Evolutionary conservation across 2,888 invertebrate genomes (phyloP).

Genomic region (Dynastes maya): DNA sequence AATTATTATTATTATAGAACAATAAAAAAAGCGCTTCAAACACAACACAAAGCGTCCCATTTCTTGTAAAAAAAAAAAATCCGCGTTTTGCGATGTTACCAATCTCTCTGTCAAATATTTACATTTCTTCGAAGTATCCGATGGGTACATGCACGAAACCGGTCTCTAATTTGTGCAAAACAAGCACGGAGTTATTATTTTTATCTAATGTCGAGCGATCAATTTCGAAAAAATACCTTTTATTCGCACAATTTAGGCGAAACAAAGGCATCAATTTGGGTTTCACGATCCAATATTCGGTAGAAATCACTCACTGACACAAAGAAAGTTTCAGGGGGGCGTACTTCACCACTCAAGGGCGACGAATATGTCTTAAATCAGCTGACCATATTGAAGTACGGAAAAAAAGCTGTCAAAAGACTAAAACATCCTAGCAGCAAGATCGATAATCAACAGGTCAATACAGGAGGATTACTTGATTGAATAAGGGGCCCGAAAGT

Average conservation of each 20-base stretch:
- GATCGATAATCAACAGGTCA: conserved; percentile 55
- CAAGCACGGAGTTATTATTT: too few species aligned
- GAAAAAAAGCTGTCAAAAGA: conserved; percentile 46
- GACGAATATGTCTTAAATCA: conserved; percentile 55
- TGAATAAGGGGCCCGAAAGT: conserved; percentile 50
- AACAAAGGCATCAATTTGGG: too few species aligned
- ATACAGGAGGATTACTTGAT: conserved; percentile 51
- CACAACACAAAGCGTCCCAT: too few species aligned
- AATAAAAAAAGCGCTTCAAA: background rate
- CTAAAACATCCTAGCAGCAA: background rate
- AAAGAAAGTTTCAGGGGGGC: conserved; percentile 55
- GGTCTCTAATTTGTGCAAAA: too few species aligned
- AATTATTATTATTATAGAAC: background rate
- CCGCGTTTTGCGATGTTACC: too few species aligned
- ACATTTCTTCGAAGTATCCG: too few species aligned
- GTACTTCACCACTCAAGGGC: conserved; percentile 58
- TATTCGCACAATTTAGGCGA: too few species aligned
- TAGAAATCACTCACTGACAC: conserved; percentile 28
- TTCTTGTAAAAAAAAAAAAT: too few species aligned
- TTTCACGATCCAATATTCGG: background rate
- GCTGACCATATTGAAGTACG: conserved; percentile 54
- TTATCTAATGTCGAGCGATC: too few species aligned
- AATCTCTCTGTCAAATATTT: too few species aligned
- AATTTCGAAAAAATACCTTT: too few species aligned
- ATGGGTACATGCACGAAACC: too few species aligned